Percentiles rank a stretch among this genome's conserved stretches.
phyloP scores from a whole-genome alignment of 2,113 vertebrate species.

The Emydocephalus ijimae region DNA sequence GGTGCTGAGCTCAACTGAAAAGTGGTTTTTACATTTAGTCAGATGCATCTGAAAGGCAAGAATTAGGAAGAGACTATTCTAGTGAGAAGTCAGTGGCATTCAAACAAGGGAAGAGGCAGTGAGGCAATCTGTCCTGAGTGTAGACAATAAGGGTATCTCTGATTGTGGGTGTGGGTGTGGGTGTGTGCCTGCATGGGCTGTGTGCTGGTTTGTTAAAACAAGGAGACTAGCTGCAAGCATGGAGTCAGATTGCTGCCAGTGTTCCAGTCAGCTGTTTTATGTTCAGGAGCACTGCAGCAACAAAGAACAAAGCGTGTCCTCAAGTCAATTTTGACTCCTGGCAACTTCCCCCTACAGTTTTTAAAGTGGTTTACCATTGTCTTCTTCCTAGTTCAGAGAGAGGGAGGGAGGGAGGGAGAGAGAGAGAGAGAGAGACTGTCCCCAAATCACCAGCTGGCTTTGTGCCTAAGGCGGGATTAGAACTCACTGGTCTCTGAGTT shows the following conservation, averaged over 20 bases:
- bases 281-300: not conserved
- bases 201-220: not conserved
- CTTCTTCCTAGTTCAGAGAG: not conserved
- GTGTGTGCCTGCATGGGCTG: too few relatives aligned
- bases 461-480: not conserved
- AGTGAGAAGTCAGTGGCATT: not conserved
- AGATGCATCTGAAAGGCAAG: not conserved
- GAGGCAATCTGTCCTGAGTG: not conserved
- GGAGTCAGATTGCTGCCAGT: not conserved
- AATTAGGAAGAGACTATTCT: not conserved
- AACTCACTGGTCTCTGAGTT: not conserved
- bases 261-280: not conserved
- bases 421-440: not conserved
- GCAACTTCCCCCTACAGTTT: not conserved
- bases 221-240: not conserved
- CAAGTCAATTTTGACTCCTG: not conserved
- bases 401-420: accelerated
- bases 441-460: not conserved
- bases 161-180: too few relatives aligned
- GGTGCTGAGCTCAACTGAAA: not conserved
- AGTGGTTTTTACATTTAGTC: not conserved
- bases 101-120: not conserved
- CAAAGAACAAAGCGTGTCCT: not conserved
- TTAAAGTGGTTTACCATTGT: not conserved
- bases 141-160: not conserved